phyloP scores from a whole-genome alignment of 2,888 invertebrate genomes.

The Hydropsyche betteni region DNA sequence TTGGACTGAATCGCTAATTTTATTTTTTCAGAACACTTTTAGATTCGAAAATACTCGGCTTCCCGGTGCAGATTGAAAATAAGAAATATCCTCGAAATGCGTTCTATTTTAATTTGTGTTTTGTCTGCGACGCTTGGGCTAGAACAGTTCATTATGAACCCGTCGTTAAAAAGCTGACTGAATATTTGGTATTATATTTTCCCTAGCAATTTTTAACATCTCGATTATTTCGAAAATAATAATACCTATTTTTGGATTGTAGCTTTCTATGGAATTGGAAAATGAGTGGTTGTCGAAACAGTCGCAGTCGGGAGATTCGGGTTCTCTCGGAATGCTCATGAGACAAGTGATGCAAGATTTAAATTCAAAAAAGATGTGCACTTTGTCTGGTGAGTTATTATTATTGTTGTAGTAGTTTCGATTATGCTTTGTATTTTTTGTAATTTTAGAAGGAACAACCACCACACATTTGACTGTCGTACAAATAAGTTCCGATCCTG shows the following conservation, averaged over 20 bases:
- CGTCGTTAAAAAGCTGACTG: conserved; percentile 81
- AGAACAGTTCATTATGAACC: conserved; percentile 82
- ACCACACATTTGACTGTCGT: conserved; percentile 81
- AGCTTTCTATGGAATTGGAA: conserved; percentile 78
- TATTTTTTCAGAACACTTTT: conserved; percentile 70
- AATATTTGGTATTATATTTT: conserved; percentile 72
- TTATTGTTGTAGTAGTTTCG: conserved; percentile 35
- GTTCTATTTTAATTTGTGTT: conserved; percentile 84
- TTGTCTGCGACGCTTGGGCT: conserved; percentile 81
- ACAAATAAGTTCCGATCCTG: conserved; percentile 74
- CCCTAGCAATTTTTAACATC: not conserved
- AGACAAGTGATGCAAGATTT: conserved; percentile 75
- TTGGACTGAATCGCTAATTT: not conserved
- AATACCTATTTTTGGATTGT: conserved; percentile 46
- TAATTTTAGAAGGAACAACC: conserved; percentile 71
- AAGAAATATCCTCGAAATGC: conserved; percentile 83
- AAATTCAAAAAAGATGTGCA: conserved; percentile 76
- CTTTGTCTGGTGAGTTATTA: conserved; percentile 66
- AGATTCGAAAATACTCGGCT: conserved; percentile 80
- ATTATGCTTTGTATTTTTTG: conserved; percentile 43
- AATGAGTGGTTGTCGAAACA: conserved; percentile 76
- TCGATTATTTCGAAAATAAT: not conserved
- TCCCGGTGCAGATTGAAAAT: conserved; percentile 80
- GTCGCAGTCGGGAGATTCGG: conserved; percentile 64
- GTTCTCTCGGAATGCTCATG: conserved; percentile 70